These are phyloP conservation scores for Rotaria sp. DNA, from an alignment of 2,888 invertebrate genomes.

Conservation along the genomic window DNA sequence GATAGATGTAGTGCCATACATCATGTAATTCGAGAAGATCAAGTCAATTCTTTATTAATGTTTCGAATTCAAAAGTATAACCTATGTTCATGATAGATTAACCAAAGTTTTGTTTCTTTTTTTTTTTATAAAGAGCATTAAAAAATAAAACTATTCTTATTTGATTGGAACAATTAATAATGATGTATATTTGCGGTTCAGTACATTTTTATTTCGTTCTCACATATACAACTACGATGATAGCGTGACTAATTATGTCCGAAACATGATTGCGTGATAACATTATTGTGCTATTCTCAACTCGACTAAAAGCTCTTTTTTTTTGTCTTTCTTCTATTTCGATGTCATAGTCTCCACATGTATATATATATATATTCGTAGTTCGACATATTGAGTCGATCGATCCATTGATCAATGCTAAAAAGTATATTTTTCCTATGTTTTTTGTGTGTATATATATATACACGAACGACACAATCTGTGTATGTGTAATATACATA, in stretches of 20 bases:
- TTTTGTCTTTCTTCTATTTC: neutral
- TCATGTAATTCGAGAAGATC: constrained; percentile 3
- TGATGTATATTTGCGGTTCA: neutral
- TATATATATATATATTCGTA: neutral
- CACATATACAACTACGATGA: neutral
- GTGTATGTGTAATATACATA: neutral
- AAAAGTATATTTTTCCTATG: neutral
- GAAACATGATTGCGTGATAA: constrained; percentile 14
- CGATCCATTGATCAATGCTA: neutral
- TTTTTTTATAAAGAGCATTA: neutral
- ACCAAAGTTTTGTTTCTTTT: neutral
- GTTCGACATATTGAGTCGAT: neutral
- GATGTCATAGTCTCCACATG: neutral
- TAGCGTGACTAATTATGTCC: constrained; percentile 22
- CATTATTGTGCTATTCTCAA: neutral
- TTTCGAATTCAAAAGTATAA: neutral
- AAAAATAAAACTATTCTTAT: neutral
- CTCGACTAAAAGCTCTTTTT: constrained; percentile 4
- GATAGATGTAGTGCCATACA: constrained; percentile 7
- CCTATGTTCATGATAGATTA: neutral
- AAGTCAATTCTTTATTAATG: neutral
- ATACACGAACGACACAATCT: neutral
- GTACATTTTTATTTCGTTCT: neutral
- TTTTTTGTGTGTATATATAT: neutral
- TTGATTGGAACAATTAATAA: neutral